Conservation (phyloP, 2,797 vertebrate species). For the Sciaenops ocellatus region DNA sequence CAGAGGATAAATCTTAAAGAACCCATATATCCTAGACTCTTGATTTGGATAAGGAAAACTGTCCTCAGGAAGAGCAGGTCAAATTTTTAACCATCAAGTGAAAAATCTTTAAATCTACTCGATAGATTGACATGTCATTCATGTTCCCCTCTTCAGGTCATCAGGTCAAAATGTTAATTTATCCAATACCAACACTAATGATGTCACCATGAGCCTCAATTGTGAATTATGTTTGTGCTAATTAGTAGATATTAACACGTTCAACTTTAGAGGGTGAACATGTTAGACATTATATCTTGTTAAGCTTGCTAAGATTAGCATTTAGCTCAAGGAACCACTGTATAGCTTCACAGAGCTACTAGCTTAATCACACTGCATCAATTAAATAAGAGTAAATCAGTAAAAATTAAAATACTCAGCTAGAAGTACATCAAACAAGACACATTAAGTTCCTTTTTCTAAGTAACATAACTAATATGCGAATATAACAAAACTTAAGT, state of each 20-base stretch:
- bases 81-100: too few relatives aligned
- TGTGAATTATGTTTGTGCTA: not conserved
- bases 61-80: too few relatives aligned
- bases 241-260: not conserved
- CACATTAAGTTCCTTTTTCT: not conserved
- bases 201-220: not conserved
- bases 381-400: too few relatives aligned
- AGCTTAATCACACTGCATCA: too few relatives aligned
- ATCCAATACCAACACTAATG: not conserved
- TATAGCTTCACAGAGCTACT: not conserved
- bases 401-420: not conserved
- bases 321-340: not conserved
- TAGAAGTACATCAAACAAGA: not conserved
- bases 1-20: not conserved
- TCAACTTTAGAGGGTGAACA: not conserved
- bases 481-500: not conserved
- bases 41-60: too few relatives aligned
- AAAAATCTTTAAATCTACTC: too few relatives aligned
- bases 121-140: too few relatives aligned
- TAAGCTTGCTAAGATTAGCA: not conserved
- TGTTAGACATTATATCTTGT: not conserved
- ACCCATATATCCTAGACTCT: too few relatives aligned
- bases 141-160: too few relatives aligned
- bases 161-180: too few relatives aligned
- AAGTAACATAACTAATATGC: not conserved